Base-by-base conservation (phyloP, 2,113 vertebrate species). In the Catharus bicknelli region DNA sequence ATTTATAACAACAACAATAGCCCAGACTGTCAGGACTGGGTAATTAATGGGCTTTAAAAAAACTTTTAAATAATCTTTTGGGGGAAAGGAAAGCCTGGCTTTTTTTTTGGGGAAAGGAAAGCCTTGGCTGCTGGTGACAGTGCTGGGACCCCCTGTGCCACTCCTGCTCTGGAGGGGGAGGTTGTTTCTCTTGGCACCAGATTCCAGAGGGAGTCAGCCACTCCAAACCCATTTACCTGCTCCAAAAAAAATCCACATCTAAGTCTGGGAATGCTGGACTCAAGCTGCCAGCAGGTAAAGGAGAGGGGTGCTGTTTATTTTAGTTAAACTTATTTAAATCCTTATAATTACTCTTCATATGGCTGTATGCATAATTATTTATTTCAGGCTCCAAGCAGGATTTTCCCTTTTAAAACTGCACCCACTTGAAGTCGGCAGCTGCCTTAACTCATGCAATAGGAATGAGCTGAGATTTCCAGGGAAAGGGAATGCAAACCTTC, bases 401-500 rank as follows among this genome's bases (percentile, higher is more conserved):
- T 84, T 92, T 94, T 93, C 90, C 45, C 83, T 86, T 88, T 86
- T 61, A 38, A 91, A 86, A 88, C 59, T 85, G 74, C 78, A 59
- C 86, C 85, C 76, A 70, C 79, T 92, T 38, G 6, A 48, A 68
- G 82, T 59, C 4, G 0, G 57, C 91, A 85, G 87, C 87, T 85
- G 69, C 61, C 58, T 91, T 29, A 84, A 76, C 63, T 95, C 90
- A 92, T 66, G 88, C 72, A 45, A 53, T 25, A 90, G 80, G 94
- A 95, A 97, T 81, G 76, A 95, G 42, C 79, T 48, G 59, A 81
- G 79, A 50, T 91, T 93, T 96, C 63, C 78, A 93, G 85, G 95
- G 86, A 82, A 64, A 90, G 57, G 67, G 76, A 90, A 86, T 48
- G 48, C 48, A 76, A 90, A 58, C 34, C 75, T 92, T 92, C 47